Conservation (phyloP, 2,113 vertebrate species). For the Isichthys henryi region DNA sequence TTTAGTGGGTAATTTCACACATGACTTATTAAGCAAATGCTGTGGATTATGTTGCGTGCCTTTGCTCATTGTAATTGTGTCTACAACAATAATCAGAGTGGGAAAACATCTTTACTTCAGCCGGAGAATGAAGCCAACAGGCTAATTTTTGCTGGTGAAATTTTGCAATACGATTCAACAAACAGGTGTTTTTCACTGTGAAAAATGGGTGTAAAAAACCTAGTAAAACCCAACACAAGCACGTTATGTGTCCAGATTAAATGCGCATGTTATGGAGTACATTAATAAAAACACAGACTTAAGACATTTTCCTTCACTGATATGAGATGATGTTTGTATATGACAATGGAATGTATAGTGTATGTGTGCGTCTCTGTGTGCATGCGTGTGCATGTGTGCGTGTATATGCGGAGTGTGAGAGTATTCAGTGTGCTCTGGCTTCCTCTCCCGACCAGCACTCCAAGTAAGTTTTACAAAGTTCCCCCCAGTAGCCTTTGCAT, state of each 20-base stretch:
- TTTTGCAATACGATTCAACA: neutral
- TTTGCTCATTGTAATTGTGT: neutral
- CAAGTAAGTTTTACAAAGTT: slow-evolving; percentile 15
- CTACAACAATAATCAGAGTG: neutral
- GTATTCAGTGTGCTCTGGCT: slow-evolving; percentile 19
- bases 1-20: slow-evolving; percentile 16
- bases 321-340: neutral
- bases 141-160: neutral
- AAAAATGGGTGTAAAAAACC: neutral
- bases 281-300: neutral
- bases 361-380: neutral
- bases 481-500: neutral
- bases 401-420: neutral
- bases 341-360: neutral
- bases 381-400: neutral
- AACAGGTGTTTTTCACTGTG: neutral
- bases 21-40: slow-evolving; percentile 8
- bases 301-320: neutral
- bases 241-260: neutral
- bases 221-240: neutral
- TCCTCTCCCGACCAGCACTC: slow-evolving; percentile 15
- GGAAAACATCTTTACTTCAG: neutral
- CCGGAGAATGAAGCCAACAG: neutral
- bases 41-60: neutral
- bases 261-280: neutral